Evolutionary conservation across 2,797 vertebrate species (phyloP), one percentile per base, ranked within the genome.

Genomic region (Nannoperca obscura): DNA sequence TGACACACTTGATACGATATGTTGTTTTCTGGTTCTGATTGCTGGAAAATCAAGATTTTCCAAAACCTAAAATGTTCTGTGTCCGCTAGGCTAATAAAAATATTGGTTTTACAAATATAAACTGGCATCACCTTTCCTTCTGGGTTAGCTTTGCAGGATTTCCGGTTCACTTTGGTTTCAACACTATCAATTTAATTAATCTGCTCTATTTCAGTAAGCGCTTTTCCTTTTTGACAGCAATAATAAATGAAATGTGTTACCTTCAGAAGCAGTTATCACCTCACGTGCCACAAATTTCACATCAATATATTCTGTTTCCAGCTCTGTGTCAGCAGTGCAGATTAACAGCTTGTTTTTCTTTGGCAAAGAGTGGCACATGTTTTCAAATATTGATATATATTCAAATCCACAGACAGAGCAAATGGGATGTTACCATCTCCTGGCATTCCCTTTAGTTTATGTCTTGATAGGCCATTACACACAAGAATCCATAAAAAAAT

Each of bases 361-460:
- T 77, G 36, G 65, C 62, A 61, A 19, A 61, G 12, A 52, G 27
- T 2, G 0, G 17, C 1, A 8, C 13, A 20, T 60, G 57, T 34
- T 71, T 58, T 72, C 32, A 67, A 59, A 73, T 57, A 49, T 0
- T 49, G 15, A 71, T 30, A 19, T 20, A 34, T 34, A 60, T 78
- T 72, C 63, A 53, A 49, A 50, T 58, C 36, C 46, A 53, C 46
- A 22, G 61, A 13, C 44, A 19, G 47, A 77, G 60, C 57, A 59
- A 80, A 83, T 80, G 49, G 36, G 74, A 76, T 72, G 62, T 58
- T 57, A 30, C 40, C n/a, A 42, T 12, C 24, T 27, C n/a, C 50
- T 46, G 52, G 19, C 65, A 24, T 36, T 74, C 57, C 59, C 24
- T 52, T 36, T 11, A 46, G 52, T 44, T 17, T 30, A 2, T 2